Base-by-base conservation (phyloP, 2,113 vertebrate species). In the Pheucticus melanocephalus region DNA sequence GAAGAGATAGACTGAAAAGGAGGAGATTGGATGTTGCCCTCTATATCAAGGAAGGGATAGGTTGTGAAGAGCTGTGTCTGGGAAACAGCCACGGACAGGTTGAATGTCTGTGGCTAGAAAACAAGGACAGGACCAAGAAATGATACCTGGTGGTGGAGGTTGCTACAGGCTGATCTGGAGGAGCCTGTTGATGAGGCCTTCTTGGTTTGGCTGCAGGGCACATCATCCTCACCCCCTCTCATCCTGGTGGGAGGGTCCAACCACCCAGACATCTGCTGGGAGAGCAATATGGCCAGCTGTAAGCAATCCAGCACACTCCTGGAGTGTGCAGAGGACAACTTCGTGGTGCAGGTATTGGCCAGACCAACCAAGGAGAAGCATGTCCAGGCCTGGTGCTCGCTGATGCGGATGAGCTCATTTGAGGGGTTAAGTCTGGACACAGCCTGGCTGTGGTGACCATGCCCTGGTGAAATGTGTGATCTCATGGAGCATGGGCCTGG, bases 281-380 rank as follows among this genome's bases (percentile, higher is more conserved):
- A 63, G 27, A 37, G 13, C 47, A 59, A 8, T 31, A 24, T 15
- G 48, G 39, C 25, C 39, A 17, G 39, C 47, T 53, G 39, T 31
- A 16, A 63, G 17, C 39, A 71, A 33, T 9, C 27, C 57, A 63
- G 47, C 5, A 25, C 16, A 17, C 13, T 53, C 39, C 57, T 53
- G 57, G 33, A 37, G 56, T 27, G 39, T 39, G 39, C 39, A 39
- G 39, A 39, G 39, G 27, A 72, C 17, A 63, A 18, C 4, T 22
- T 51, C 17, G 17, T 21, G 33, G 5, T 14, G 27, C 47, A 21
- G 21, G 68, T 11, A 21, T 22, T 44, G 48, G 81, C 50, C 48
- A 54, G 40, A 15, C 9, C n/a, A 84, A 5, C 18, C 0, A 0
- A 63, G 69, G 18, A 39, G 40, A 56, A 10, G 48, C 69, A 19